These are phyloP conservation scores for Podotricha telesiphe DNA, from an alignment of 2,888 invertebrate species.

Conservation along the genomic window DNA sequence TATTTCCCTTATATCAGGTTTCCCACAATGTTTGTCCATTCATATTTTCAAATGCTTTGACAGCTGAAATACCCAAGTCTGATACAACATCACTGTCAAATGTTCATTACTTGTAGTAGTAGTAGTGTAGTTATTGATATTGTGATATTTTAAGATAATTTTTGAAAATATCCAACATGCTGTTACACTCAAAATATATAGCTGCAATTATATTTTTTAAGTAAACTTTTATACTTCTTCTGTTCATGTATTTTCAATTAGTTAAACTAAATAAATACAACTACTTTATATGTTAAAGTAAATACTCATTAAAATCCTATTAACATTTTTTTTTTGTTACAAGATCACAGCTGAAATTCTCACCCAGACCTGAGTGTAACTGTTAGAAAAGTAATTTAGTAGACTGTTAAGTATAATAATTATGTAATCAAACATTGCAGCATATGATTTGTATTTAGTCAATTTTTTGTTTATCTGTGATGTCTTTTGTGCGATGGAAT, in stretches of 20 bases:
- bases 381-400: background rate
- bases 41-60: background rate
- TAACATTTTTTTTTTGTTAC: background rate
- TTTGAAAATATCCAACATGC: slow-evolving; percentile 50
- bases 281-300: background rate
- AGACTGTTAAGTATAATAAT: background rate
- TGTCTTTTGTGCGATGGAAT: slow-evolving; percentile 70
- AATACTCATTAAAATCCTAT: background rate
- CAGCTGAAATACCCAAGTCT: slow-evolving; percentile 45
- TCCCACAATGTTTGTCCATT: too few relatives aligned
- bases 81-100: slow-evolving; percentile 45
- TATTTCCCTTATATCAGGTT: too few relatives aligned
- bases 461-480: slow-evolving; percentile 74
- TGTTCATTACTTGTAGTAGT: slow-evolving; percentile 47
- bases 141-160: slow-evolving; percentile 79
- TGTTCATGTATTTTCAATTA: background rate
- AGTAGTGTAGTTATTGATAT: slow-evolving; percentile 72
- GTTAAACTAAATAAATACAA: background rate
- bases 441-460: slow-evolving; percentile 53
- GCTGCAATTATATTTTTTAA: slow-evolving; percentile 1
- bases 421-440: slow-evolving; percentile 44
- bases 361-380: slow-evolving; percentile 30
- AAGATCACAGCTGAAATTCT: slow-evolving; percentile 29
- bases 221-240: slow-evolving; percentile 7
- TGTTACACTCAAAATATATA: slow-evolving; percentile 26